Evolutionary conservation across 2,113 vertebrate genomes (phyloP).

Genomic region (Pipa parva): DNA sequence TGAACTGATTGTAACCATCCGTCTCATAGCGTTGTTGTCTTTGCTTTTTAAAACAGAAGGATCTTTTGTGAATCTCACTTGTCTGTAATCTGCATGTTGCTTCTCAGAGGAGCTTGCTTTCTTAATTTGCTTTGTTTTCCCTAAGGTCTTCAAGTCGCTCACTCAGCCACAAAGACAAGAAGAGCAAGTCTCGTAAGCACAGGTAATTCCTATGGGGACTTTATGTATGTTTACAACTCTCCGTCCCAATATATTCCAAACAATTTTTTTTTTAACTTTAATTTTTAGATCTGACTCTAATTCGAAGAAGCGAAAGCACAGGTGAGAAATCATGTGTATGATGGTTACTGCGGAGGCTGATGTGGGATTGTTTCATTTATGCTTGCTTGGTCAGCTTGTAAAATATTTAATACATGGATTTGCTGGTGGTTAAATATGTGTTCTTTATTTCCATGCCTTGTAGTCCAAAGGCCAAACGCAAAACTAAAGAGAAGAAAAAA

Average conservation of each 20-base stretch:
- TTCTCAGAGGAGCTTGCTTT: background rate
- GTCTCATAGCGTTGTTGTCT: no score
- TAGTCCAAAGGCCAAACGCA: conserved; percentile 62
- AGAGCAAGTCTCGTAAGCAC: conserved; percentile 80
- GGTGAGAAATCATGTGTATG: conserved; percentile 44
- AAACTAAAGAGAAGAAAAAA: conserved; percentile 60
- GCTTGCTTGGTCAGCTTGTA: no score
- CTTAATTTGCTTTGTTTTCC: background rate
- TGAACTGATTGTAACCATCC: no score
- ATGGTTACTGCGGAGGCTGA: no score
- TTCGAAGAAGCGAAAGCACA: conserved; percentile 61
- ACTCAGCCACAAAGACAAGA: conserved; percentile 70
- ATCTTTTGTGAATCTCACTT: no score
- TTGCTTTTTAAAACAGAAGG: no score
- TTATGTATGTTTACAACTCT: background rate
- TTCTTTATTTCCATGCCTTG: conserved; percentile 47
- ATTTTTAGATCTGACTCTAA: conserved; percentile 54
- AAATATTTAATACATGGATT: no score
- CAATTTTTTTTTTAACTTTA: background rate
- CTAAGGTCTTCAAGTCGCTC: conserved; percentile 76
- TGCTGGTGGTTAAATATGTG: background rate
- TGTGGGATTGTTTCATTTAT: no score
- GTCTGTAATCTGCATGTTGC: background rate
- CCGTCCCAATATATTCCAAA: background rate
- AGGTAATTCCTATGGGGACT: conserved; percentile 52